Conservation (phyloP, 2,797 vertebrate species). For the Poeciliopsis infans region DNA sequence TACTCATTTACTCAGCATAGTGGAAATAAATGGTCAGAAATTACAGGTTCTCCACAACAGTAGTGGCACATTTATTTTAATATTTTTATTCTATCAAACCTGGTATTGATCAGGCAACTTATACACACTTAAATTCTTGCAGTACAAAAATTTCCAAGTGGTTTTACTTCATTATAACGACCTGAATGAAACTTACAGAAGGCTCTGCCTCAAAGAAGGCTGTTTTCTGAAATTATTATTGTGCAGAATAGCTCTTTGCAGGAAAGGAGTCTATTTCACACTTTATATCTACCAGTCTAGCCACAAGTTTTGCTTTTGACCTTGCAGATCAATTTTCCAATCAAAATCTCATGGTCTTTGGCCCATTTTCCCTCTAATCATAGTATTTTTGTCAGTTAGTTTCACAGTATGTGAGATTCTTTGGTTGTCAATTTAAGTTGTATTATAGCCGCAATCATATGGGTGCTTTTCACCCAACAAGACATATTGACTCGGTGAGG, state of each 20-base stretch:
- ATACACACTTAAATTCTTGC: conserved; percentile 17
- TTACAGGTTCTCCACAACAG: neutral
- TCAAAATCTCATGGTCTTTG: neutral
- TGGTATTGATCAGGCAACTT: conserved; percentile 20
- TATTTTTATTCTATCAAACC: conserved; percentile 15
- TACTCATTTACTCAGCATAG: conserved; percentile 61
- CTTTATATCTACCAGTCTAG: conserved; percentile 17
- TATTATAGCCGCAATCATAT: conserved; percentile 12
- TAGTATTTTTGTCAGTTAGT: neutral
- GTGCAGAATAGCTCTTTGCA: conserved; percentile 2
- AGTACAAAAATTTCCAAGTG: conserved; percentile 14
- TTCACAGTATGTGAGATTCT: neutral
- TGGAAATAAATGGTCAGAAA: conserved; percentile 50
- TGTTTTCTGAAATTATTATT: conserved; percentile 28
- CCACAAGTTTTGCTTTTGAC: conserved; percentile 16
- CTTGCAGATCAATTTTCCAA: conserved; percentile 2
- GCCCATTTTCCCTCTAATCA: neutral
- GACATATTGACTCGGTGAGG: conserved; percentile 43
- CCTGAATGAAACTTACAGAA: conserved; percentile 25
- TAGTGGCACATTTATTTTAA: conserved; percentile 2
- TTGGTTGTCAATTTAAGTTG: conserved; percentile 8
- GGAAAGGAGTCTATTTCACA: conserved; percentile 15
- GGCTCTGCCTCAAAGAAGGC: conserved; percentile 10
- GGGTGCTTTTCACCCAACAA: conserved; percentile 16
- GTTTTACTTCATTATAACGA: conserved; percentile 16